phyloP scores from a whole-genome alignment of 2,888 invertebrate genomes.

The Xylocampa areola region DNA sequence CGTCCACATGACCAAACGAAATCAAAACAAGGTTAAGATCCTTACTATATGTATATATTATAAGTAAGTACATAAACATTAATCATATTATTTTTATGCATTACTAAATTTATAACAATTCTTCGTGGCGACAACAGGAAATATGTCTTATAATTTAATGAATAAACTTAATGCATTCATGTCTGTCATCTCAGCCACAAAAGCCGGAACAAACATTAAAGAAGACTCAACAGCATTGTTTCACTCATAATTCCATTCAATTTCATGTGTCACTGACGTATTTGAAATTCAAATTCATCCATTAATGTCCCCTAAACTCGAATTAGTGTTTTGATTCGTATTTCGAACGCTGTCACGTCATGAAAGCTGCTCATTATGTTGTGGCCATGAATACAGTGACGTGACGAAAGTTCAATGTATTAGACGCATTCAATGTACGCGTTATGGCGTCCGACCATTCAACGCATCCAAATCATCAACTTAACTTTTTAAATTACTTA shows the following conservation, averaged over 20 bases:
- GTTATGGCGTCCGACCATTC: slow-evolving; percentile 45
- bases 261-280: slow-evolving; percentile 78
- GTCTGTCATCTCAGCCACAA: slow-evolving; percentile 50
- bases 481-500: slow-evolving; percentile 31
- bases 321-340: slow-evolving; percentile 63
- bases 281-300: slow-evolving; percentile 82
- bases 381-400: slow-evolving; percentile 24
- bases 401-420: slow-evolving; percentile 13
- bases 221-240: slow-evolving; percentile 62
- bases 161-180: slow-evolving; percentile 48
- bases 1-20: too few species aligned
- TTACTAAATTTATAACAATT: slow-evolving; percentile 13
- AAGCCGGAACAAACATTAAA: slow-evolving; percentile 60
- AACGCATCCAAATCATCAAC: slow-evolving; percentile 8
- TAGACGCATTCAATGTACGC: slow-evolving; percentile 32
- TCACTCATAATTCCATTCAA: slow-evolving; percentile 72
- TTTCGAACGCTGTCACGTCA: slow-evolving; percentile 45
- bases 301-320: slow-evolving; percentile 68
- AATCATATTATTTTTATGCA: slow-evolving; percentile 10
- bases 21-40: too few species aligned
- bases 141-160: slow-evolving; percentile 51
- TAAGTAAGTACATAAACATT: slow-evolving; percentile 1
- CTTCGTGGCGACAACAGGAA: slow-evolving; percentile 56
- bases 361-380: slow-evolving; percentile 38
- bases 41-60: too few species aligned